Base-by-base conservation (phyloP, 2,888 invertebrate species). In the Troilus luridus region DNA sequence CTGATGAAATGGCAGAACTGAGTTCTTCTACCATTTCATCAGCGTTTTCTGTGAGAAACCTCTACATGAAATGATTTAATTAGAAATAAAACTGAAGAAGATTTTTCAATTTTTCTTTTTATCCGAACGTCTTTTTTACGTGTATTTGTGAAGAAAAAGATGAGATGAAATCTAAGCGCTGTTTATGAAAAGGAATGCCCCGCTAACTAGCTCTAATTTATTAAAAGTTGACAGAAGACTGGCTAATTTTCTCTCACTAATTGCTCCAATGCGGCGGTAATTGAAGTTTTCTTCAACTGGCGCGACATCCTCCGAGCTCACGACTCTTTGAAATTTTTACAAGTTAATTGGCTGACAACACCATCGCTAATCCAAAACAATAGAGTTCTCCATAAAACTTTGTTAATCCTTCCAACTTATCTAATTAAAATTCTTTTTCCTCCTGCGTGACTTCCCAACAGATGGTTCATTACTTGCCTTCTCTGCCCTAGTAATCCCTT, bases 331-430 rank as follows among this genome's bases (percentile, higher is more conserved):
- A 41, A 77, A 77, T 41, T 77, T 77, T 77, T 77, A 77, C 41
- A 77, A 77, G 27, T 77, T 77, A 77, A 77, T 77, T 77, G 72
- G 72, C 17, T 77, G 72, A 77, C 72, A 77, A 77, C 27, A 41
- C 72, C 72, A 27, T 77, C 27, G 8, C 14, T 17, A 19, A 8
- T 8, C 27, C 19, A 27, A 27, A 77, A 77, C 72, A 77, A 77
- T 77, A 5, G 72, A 77, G 72, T 7, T 41, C 72, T 24, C 27
- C 17, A 17, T 17, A 77, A 77, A 77, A 77, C 72, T 77, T 41
- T 77, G 41, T 77, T 77, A 77, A 77, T 77, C 72, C 72, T 77
- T 41, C 41, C 14, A 77, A 77, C 17, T 77, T 77, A 77, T 77
- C 72, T 77, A 77, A 77, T 77, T 77, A 77, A 77, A 77, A 77